A percentile compares a stretch with the other conserved stretches of the same genome.
Evolutionary conservation across 2,888 invertebrate genomes (phyloP).

Genomic region (Drosophila villosipedis): DNA sequence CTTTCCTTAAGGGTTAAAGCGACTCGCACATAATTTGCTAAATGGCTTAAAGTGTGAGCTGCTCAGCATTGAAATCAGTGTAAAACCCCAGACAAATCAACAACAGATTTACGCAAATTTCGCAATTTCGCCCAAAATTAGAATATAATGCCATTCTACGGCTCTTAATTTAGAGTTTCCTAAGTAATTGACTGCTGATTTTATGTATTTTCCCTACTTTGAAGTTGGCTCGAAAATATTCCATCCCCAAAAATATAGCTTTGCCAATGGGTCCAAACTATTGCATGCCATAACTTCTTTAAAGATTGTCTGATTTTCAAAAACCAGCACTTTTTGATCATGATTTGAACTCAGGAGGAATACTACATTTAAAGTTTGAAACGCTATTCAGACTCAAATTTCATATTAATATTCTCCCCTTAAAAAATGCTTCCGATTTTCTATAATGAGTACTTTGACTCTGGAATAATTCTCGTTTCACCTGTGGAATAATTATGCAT

Average conservation of each 20-base stretch:
- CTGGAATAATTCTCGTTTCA: too few relatives aligned
- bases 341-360: neutral
- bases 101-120: constrained; percentile 29
- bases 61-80: constrained; percentile 12
- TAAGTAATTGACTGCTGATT: constrained; percentile 11
- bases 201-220: neutral
- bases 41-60: constrained; percentile 68
- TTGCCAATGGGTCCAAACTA: neutral
- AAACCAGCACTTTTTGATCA: neutral
- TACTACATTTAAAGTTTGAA: neutral
- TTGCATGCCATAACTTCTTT: neutral
- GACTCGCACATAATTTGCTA: constrained; percentile 75
- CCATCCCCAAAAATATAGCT: accelerated
- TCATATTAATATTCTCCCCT: neutral
- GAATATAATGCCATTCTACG: constrained; percentile 17
- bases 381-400: neutral
- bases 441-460: too few relatives aligned
- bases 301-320: neutral
- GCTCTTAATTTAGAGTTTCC: neutral
- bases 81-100: constrained; percentile 33
- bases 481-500: too few relatives aligned
- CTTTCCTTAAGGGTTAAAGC: constrained; percentile 64
- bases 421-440: neutral
- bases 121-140: constrained; percentile 19
- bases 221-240: neutral